phyloP scores from a whole-genome alignment of 1,140 invertebrate genomes.

The Probaryconus sp. region DNA sequence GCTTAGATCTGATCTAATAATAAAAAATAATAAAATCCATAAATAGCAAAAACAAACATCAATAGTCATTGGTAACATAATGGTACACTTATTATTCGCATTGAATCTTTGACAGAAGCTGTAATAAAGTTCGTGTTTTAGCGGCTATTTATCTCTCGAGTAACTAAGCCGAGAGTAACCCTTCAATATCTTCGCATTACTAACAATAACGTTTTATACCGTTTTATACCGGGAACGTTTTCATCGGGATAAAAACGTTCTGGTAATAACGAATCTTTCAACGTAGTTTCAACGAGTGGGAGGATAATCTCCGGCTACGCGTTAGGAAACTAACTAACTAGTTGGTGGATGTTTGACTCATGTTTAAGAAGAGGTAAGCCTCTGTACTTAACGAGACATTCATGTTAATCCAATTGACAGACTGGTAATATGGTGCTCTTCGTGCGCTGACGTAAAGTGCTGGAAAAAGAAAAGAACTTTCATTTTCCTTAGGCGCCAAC shows the following conservation, averaged over 20 bases:
- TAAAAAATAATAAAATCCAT: neutral
- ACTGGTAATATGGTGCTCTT: slow-evolving; percentile 1
- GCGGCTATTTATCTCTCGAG: too few relatives aligned
- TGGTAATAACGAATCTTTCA: slow-evolving; percentile 37
- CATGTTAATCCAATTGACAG: slow-evolving; percentile 38
- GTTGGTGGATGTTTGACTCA: slow-evolving; percentile 6
- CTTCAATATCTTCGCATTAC: slow-evolving; percentile 27
- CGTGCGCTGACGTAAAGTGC: neutral
- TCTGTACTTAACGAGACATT: slow-evolving; percentile 42
- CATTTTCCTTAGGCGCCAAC: too few relatives aligned
- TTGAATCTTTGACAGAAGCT: neutral
- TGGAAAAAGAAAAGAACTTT: too few relatives aligned
- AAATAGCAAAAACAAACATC: slow-evolving; percentile 25
- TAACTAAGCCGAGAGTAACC: slow-evolving; percentile 10
- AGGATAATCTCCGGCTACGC: slow-evolving; percentile 30
- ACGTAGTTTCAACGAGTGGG: slow-evolving; percentile 13
- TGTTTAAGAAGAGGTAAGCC: slow-evolving; percentile 20
- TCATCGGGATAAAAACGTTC: slow-evolving; percentile 19
- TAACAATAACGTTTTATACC: slow-evolving; percentile 24
- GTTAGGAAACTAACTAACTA: slow-evolving; percentile 20
- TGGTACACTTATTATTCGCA: neutral
- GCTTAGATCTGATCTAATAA: too few relatives aligned
- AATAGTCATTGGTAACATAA: too few relatives aligned
- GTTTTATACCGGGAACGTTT: slow-evolving; percentile 21
- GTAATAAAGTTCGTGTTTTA: slow-evolving; percentile 8